Base-by-base conservation (phyloP, 1,140 invertebrate genomes). In the Berghia stephanieae region DNA sequence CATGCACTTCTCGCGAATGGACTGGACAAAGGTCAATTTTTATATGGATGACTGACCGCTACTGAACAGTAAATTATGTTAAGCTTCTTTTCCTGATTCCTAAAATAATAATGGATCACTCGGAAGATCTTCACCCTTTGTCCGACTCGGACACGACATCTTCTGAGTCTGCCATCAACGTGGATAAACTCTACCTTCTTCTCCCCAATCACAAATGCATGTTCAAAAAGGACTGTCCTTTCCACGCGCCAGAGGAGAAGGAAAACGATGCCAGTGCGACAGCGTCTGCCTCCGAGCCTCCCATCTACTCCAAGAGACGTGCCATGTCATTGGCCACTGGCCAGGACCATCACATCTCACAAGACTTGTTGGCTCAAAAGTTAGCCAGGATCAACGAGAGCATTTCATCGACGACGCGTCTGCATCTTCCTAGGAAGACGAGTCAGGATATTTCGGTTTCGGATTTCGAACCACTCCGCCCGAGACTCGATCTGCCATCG, bases 161-260 rank as follows among this genome's bases (percentile, higher is more conserved):
- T 6, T 31, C 70, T 31, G 31, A 72, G 18, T 36, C 71, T 55
- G 68, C 3, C 6, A n/a, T 18, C 24, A 1, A n/a, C 78, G 16
- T 36, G 24, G 38, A 79, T 24, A 67, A 43, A n/a, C 75, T 80
- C 36, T 80, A 80, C 60, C 79, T 81, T 13, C 70, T 81, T 66
- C 57, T 81, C 44, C 80, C 80, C 44, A 79, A 81, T 57, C 80
- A 81, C 67, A 73, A 79, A 60, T 81, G 80, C 67, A 78, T 78
- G 0, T 46, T 67, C 63, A 66, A 49, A 38, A 79, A 77, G 36
- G 73, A 79, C 63, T 81, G 80, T 57, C 80, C 80, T 31, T 81
- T 81, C 78, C 80, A 81, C 67, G 74, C 80, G 5, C 78, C 80
- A 0, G 78, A 79, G 49, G 69, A 80, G 2, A 8, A 77, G 27